Percentiles rank a stretch among this genome's conserved stretches.
Evolutionary conservation across 2,888 invertebrate species (phyloP).

Genomic region (Watsonalla cultraria): DNA sequence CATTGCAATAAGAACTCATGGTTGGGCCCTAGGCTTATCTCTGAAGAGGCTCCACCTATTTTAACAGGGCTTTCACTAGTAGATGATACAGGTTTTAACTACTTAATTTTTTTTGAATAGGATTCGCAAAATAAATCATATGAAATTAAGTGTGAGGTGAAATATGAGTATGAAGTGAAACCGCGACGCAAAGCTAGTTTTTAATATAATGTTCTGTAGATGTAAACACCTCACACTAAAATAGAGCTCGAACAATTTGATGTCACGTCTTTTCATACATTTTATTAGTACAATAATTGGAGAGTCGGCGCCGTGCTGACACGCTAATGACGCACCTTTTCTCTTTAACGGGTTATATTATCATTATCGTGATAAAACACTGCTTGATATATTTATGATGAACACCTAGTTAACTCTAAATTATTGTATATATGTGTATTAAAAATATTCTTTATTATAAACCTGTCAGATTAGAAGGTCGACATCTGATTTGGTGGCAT

Average conservation of each 20-base stretch:
- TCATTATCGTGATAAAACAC: conserved; percentile 20
- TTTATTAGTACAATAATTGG: conserved; percentile 9
- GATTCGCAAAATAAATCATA: too few relatives aligned
- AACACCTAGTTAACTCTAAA: background rate
- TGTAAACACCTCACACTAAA: background rate
- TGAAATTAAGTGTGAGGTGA: too few relatives aligned
- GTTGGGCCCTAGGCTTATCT: too few relatives aligned
- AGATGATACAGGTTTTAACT: too few relatives aligned
- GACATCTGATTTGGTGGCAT: background rate
- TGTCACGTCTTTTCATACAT: conserved; percentile 2
- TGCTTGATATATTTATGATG: background rate
- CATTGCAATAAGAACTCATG: too few relatives aligned
- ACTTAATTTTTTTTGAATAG: too few relatives aligned
- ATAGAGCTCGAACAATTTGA: conserved; percentile 3
- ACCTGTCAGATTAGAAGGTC: background rate
- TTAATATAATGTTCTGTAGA: background rate
- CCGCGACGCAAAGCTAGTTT: too few relatives aligned
- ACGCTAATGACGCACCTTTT: background rate
- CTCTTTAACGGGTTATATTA: conserved; percentile 19
- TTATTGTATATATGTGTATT: conserved; percentile 1
- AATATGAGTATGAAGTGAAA: too few relatives aligned
- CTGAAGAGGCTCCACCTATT: too few relatives aligned
- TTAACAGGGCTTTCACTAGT: too few relatives aligned
- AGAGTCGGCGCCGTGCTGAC: conserved; percentile 1
- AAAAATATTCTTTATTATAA: conserved; percentile 5